Evolutionary conservation across 2,888 invertebrate species (phyloP), one percentile per base, ranked within the genome.

Genomic region (Sphaerophoria taeniata): DNA sequence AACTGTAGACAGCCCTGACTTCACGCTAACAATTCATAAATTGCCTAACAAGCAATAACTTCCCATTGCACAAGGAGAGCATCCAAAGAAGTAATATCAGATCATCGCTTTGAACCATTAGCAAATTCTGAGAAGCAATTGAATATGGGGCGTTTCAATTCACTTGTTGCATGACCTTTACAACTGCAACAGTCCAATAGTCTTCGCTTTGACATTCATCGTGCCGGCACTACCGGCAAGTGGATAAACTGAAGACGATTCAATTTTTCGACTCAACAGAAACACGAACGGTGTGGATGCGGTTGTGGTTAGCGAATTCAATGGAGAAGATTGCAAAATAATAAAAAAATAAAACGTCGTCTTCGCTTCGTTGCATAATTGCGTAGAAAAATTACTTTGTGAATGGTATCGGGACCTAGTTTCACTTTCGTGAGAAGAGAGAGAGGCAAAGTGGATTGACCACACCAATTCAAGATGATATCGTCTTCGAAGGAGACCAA

Each of bases 111-210:
- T 24, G 24, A 24, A 67, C 58, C 70, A 70, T 80, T 80, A 67
- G 47, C 11, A 31, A 7, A 72, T 69, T 80, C 63, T 58, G 53
- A 85, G 73, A 72, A 72, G 73, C 70, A 85, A 77, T 85, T 75
- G 75, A 45, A 70, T 81, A 76, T 85, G 85, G 85, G 85, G 85
- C 85, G 85, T 76, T 85, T 77, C 85, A 85, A 76, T 85, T 77
- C 85, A 85, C 77, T 77, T 77, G 73, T 73, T 72, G 72, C 45
- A 51, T 67, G 81, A 85, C 85, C 85, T 85, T 85, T 85, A 60
- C 70, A 81, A 16, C 81, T 51, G 53, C 56, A 56, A 49, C 9
- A 75, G 81, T 69, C 80, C 85, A 45, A 71, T 43, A 85, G 81
- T 69, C 81, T 56, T 24, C 24, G 61, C 7, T 72, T 76, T 85